These are phyloP conservation scores for Nothocercus nigrocapillus DNA, from an alignment of 2,113 vertebrate genomes.

Conservation along the genomic window DNA sequence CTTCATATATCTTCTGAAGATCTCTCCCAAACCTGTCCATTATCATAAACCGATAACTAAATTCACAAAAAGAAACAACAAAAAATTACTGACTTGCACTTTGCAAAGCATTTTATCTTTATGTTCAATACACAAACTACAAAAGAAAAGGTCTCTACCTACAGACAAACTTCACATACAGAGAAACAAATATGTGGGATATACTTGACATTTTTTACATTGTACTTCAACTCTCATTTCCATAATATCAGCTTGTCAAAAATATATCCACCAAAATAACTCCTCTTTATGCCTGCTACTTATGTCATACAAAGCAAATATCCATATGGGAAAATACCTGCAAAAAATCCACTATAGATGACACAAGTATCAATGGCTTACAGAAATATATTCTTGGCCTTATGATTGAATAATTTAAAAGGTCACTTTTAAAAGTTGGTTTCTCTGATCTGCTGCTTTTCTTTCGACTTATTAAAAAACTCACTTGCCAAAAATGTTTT, in stretches of 20 bases:
- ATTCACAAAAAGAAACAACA: not conserved
- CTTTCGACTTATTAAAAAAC: not conserved
- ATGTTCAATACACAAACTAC: not conserved
- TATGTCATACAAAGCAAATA: not conserved
- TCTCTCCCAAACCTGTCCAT: slow-evolving; percentile 95
- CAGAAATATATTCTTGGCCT: not conserved
- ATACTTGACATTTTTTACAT: not conserved
- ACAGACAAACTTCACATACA: not conserved
- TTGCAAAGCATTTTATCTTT: not conserved
- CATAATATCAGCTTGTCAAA: not conserved
- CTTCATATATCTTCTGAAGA: slow-evolving; percentile 94
- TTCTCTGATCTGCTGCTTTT: not conserved
- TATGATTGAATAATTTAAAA: not conserved
- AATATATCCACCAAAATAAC: not conserved
- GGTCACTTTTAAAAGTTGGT: not conserved
- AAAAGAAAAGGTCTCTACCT: not conserved
- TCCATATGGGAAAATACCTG: not conserved
- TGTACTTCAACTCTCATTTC: not conserved
- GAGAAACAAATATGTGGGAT: not conserved
- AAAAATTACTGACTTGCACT: not conserved
- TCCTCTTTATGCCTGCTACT: not conserved
- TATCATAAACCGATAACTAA: slow-evolving; percentile 96
- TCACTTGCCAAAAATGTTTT: not conserved
- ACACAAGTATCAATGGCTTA: not conserved
- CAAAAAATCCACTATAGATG: not conserved